Conservation (phyloP, 2,888 invertebrate species). For the Yponomeuta evonymella region DNA sequence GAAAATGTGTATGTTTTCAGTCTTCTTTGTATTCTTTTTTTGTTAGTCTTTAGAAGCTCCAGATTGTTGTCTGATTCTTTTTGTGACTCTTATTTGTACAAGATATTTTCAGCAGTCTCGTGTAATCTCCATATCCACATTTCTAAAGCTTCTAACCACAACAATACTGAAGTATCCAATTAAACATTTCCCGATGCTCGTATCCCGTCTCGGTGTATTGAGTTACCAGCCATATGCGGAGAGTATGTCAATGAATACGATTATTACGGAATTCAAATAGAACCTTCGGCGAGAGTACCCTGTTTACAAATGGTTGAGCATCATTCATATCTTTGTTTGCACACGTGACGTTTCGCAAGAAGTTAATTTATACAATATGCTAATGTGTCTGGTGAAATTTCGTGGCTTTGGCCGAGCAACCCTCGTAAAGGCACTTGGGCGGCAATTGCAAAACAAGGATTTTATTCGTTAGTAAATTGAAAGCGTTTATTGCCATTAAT, state of each 20-base stretch:
- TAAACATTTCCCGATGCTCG: not conserved
- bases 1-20: too few relatives aligned
- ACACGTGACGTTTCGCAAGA: slow-evolving; percentile 33
- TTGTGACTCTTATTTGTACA: too few relatives aligned
- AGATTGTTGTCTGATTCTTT: too few relatives aligned
- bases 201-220: not conserved
- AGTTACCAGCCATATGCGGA: not conserved
- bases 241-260: not conserved
- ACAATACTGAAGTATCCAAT: not conserved
- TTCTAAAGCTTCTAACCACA: too few relatives aligned
- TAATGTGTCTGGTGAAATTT: slow-evolving; percentile 18
- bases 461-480: too few relatives aligned
- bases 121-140: too few relatives aligned
- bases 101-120: too few relatives aligned
- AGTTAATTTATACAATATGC: slow-evolving; percentile 38
- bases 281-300: slow-evolving; percentile 10
- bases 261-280: not conserved
- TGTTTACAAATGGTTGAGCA: slow-evolving; percentile 22
- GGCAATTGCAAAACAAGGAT: not conserved
- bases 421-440: not conserved
- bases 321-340: slow-evolving; percentile 24
- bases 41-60: too few relatives aligned
- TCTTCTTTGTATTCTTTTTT: too few relatives aligned
- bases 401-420: not conserved
- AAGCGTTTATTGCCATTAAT: too few relatives aligned